A percentile compares a stretch with the other conserved stretches of the same genome.
phyloP scores from a whole-genome alignment of 2,888 invertebrate species.

The Uloborus plumipes region DNA sequence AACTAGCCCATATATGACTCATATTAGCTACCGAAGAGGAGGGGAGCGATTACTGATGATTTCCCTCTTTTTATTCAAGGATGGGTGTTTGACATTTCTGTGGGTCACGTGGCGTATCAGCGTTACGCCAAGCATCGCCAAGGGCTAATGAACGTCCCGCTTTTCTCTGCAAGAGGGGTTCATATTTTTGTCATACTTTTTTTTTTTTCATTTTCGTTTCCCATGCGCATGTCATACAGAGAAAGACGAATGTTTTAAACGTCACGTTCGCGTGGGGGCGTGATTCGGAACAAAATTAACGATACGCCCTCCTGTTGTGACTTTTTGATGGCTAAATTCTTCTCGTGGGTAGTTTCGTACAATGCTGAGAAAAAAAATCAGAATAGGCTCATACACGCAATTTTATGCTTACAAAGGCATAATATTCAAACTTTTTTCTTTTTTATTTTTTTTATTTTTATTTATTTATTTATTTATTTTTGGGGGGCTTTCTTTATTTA shows the following conservation, averaged over 20 bases:
- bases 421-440: too few relatives aligned
- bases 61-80: neutral
- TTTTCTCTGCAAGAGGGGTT: conserved; percentile 24
- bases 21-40: conserved; percentile 35
- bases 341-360: neutral
- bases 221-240: conserved; percentile 11
- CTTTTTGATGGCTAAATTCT: conserved; percentile 57
- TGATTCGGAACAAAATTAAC: conserved; percentile 30
- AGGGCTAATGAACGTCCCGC: conserved; percentile 48
- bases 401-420: too few relatives aligned
- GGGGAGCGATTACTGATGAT: conserved; percentile 33
- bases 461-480: too few relatives aligned
- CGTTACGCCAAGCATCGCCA: conserved; percentile 32
- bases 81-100: too few relatives aligned
- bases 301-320: conserved; percentile 40
- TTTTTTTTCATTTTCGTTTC: too few relatives aligned
- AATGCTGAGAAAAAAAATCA: too few relatives aligned
- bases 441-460: too few relatives aligned
- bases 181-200: conserved; percentile 25
- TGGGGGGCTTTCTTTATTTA: too few relatives aligned
- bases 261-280: conserved; percentile 58
- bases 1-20: conserved; percentile 47
- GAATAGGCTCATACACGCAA: too few relatives aligned
- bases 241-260: conserved; percentile 42
- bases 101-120: conserved; percentile 34